Percentiles rank a stretch among this genome's conserved stretches.
Evolutionary conservation across 2,888 invertebrate genomes (phyloP).

Genomic region (Oscheius sp.): DNA sequence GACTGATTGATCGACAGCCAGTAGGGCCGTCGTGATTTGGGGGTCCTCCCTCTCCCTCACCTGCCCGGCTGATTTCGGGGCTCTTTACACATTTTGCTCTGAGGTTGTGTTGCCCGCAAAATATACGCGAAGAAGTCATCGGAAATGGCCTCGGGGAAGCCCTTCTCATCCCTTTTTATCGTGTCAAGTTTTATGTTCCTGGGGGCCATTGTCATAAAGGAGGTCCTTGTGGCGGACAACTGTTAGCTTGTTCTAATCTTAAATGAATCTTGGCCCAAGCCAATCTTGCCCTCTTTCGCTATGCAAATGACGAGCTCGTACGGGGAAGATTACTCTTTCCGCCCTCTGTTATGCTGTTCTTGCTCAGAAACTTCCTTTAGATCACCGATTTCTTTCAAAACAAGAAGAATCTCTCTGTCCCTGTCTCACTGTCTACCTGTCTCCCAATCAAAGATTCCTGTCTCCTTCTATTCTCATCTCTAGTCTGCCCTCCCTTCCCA

Average conservation of each 20-base stretch:
- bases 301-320: too few species aligned
- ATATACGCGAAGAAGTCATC: constrained; percentile 2
- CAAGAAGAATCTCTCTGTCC: too few species aligned
- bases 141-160: neutral
- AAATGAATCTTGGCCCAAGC: too few species aligned
- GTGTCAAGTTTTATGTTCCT: too few species aligned
- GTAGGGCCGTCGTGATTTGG: neutral
- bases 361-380: neutral
- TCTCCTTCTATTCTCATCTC: neutral
- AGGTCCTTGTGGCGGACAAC: neutral
- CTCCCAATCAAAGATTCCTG: too few species aligned
- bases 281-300: neutral
- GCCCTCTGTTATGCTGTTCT: neutral
- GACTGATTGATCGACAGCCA: constrained; percentile 30
- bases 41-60: constrained; percentile 22
- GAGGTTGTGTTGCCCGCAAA: neutral
- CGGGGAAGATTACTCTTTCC: too few species aligned
- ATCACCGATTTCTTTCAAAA: too few species aligned
- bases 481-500: neutral
- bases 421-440: too few species aligned
- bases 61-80: constrained; percentile 25
- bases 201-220: neutral
- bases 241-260: neutral
- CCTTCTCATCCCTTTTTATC: too few species aligned
- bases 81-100: constrained; percentile 24